These are phyloP conservation scores for Phataginus tetradactyla DNA, from an alignment of 2,797 vertebrate genomes.

Conservation along the genomic window DNA sequence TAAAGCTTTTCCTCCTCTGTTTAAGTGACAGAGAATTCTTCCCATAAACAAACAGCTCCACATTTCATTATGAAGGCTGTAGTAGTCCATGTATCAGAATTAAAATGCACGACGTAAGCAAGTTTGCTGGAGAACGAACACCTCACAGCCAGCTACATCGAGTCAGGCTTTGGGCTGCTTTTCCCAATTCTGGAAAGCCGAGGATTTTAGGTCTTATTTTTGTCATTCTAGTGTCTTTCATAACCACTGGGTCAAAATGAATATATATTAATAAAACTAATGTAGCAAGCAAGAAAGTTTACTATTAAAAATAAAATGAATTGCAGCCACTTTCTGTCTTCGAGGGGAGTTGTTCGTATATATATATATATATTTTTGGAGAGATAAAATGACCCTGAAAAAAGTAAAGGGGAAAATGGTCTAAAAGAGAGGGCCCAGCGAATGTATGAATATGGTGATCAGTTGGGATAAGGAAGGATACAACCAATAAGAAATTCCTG, in stretches of 20 bases:
- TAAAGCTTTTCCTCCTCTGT: constrained; percentile 28
- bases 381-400: background rate
- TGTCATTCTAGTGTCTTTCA: background rate
- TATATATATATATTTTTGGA: background rate
- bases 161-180: background rate
- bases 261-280: background rate
- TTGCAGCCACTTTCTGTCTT: background rate
- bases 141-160: background rate
- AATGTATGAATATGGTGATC: background rate
- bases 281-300: background rate
- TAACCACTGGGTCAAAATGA: background rate
- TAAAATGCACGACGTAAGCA: constrained; percentile 19
- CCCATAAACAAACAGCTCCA: background rate
- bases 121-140: background rate
- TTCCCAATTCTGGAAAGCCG: background rate
- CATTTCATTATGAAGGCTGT: constrained; percentile 32
- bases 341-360: background rate
- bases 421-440: background rate
- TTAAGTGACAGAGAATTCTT: constrained; percentile 43
- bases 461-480: background rate
- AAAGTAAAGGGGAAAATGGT: background rate
- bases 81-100: constrained; percentile 17
- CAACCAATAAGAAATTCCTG: background rate
- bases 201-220: background rate
- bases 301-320: constrained; percentile 16